Evolutionary conservation across 1,140 invertebrate genomes (phyloP), one percentile per base, ranked within the genome.

Genomic region (Anastrepha obliqua): DNA sequence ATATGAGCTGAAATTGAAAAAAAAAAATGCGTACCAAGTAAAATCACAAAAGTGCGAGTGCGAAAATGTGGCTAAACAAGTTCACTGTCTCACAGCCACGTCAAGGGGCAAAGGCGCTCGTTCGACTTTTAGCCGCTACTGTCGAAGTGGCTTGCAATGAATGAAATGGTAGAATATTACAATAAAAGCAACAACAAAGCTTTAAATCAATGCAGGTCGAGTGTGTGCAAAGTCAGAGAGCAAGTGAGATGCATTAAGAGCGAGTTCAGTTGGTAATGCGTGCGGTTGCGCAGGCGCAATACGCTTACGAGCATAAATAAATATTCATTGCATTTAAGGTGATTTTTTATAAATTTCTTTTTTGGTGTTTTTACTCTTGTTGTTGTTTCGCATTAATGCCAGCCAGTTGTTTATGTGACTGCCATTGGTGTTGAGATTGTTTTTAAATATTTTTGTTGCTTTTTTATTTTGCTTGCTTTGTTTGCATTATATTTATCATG

Each of bases 51-150:
- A 81, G 9, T 51, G 67, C 47, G 6, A 81, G 1, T 42, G 20
- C 20, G 47, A 51, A 55, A 51, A 81, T 81, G 74, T 55, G 55
- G 74, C 51, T 81, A 55, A 81, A 81, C 74, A 20, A 81, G 74
- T 81, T 81, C n/a, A 44, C 74, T 20, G 3, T 42, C 70, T 47
- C 15, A 2, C n/a, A 55, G 17, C n/a, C 2, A 9, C 47, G 6
- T 11, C 42, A 15, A 9, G 39, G 67, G 3, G 67, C 2, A 13
- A 5, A 62, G 60, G 15, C 60, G 15, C 9, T 47, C 11, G 67
- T 39, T 2, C 42, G 42, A 3, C 67, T 44, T 44, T 74, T 47
- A 42, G n/a, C 7, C 15, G 47, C 74, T 81, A 81, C 47, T 42
- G 74, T 20, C 55, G 44, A 42, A 58, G 74, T 29, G n/a, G 47